A percentile compares a stretch with the other conserved stretches of the same genome.
phyloP scores from a whole-genome alignment of 2,113 vertebrate species.

The Reinhardtius hippoglossoides region DNA sequence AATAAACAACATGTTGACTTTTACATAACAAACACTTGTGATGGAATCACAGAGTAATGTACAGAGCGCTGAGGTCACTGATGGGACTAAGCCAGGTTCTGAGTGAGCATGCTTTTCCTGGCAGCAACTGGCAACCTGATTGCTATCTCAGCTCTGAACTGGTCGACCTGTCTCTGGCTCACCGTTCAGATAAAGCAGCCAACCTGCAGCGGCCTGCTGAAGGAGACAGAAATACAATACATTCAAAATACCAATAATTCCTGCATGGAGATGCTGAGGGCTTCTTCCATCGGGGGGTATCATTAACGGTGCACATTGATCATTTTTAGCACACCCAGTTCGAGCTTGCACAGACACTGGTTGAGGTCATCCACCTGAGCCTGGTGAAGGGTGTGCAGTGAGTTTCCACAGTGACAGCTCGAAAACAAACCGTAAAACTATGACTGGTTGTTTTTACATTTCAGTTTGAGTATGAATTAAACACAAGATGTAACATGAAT shows the following conservation, averaged over 20 bases:
- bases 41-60: neutral
- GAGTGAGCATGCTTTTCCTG: slow-evolving; percentile 23
- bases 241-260: neutral
- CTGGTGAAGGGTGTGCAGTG: slow-evolving; percentile 10
- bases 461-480: neutral
- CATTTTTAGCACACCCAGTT: slow-evolving; percentile 13
- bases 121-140: slow-evolving; percentile 12
- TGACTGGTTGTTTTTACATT: neutral
- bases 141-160: slow-evolving; percentile 30
- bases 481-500: neutral
- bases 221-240: slow-evolving; percentile 33
- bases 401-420: neutral
- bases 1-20: neutral
- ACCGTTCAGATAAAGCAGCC: slow-evolving; percentile 1
- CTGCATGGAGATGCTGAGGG: slow-evolving; percentile 6
- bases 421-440: too few species aligned
- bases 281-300: slow-evolving; percentile 58
- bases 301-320: slow-evolving; percentile 23
- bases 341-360: slow-evolving; percentile 20
- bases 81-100: slow-evolving; percentile 2
- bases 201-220: slow-evolving; percentile 25
- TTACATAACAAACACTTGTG: neutral
- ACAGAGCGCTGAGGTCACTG: slow-evolving; percentile 5
- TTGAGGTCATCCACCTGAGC: slow-evolving; percentile 35
- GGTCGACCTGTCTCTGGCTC: neutral